Percentiles rank a stretch among this genome's conserved stretches.
Conservation (phyloP, 2,888 invertebrate species). For the Cephus nigrinus region DNA sequence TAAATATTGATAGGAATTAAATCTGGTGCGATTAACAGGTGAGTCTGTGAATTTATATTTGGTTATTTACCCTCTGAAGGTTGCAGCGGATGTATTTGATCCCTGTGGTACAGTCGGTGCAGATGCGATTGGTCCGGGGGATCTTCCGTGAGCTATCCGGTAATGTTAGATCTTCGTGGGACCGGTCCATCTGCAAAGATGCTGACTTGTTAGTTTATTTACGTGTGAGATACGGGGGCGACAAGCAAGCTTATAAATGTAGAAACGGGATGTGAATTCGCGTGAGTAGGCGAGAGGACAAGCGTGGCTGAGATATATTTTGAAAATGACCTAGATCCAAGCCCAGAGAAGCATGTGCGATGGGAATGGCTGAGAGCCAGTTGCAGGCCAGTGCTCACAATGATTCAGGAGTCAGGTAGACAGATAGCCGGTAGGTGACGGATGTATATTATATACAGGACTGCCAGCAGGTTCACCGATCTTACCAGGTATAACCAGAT, state of each 20-base stretch:
- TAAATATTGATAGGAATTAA: background rate
- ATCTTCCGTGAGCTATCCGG: background rate
- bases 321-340: conserved; percentile 5
- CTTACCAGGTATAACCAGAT: background rate
- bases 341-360: background rate
- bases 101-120: background rate
- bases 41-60: background rate
- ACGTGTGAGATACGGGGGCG: background rate
- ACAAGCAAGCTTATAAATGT: conserved; percentile 1
- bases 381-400: background rate
- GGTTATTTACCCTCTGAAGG: background rate
- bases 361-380: background rate
- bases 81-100: background rate
- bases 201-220: background rate
- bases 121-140: background rate
- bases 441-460: background rate
- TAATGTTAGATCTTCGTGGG: background rate
- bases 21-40: background rate
- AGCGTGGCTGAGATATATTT: background rate
- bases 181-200: background rate
- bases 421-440: background rate
- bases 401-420: background rate
- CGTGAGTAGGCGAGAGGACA: background rate
- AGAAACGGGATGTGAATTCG: background rate
- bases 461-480: background rate